Evolutionary conservation across 2,113 vertebrate genomes (phyloP).

Genomic region (Charina bottae): DNA sequence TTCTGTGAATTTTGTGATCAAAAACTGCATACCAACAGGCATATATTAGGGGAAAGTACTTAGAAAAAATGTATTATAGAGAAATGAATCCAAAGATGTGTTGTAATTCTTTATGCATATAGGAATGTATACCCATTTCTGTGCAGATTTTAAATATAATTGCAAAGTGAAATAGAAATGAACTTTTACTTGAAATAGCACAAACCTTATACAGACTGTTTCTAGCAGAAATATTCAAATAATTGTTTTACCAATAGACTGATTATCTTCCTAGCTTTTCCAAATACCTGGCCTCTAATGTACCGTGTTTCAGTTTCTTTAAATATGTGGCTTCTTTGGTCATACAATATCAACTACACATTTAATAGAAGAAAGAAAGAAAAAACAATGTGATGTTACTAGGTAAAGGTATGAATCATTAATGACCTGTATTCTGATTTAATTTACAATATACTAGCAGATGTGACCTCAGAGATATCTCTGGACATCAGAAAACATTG

Average conservation of each 20-base stretch:
- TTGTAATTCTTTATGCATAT: not conserved
- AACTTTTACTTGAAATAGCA: not conserved
- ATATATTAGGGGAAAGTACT: not conserved
- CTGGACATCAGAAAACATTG: not conserved
- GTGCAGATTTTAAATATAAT: not conserved
- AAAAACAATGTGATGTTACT: not conserved
- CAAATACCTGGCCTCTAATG: not conserved
- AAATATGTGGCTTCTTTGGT: not conserved
- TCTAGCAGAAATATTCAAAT: not conserved
- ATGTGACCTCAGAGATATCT: not conserved
- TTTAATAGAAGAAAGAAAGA: not conserved
- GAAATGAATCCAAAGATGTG: not conserved
- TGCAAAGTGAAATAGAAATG: not conserved
- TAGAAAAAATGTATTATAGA: not conserved
- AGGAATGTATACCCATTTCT: not conserved
- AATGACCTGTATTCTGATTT: no score
- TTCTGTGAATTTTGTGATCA: not conserved
- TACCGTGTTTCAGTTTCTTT: not conserved
- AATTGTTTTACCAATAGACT: not conserved
- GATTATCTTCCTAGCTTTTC: not conserved
- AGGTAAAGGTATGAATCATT: no score
- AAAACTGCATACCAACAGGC: not conserved
- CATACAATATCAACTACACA: not conserved
- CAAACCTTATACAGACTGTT: not conserved
- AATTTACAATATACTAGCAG: no score